Evolutionary conservation across 2,113 vertebrate genomes (phyloP).

Genomic region (Boleophthalmus pectinirostris): DNA sequence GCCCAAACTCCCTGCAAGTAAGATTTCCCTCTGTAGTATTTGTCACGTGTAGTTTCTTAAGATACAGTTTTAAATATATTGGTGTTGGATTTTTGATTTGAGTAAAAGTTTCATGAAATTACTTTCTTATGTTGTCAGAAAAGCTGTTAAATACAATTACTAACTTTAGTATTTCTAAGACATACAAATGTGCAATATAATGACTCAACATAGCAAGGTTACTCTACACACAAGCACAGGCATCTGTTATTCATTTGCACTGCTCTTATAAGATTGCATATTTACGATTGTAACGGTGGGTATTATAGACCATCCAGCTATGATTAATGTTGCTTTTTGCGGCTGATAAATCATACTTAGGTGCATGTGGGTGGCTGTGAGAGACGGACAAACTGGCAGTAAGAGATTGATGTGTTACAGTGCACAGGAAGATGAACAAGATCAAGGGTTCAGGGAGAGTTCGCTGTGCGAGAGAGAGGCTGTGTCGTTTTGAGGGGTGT

Average conservation of each 20-base stretch:
- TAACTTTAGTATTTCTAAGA: conserved; percentile 13
- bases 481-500: conserved; percentile 19
- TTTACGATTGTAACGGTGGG: conserved; percentile 30
- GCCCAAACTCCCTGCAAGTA: no score
- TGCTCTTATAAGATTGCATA: conserved; percentile 36
- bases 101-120: neutral
- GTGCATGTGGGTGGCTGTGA: conserved; percentile 7
- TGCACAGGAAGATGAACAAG: conserved; percentile 18
- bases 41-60: no score
- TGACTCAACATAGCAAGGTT: conserved; percentile 6
- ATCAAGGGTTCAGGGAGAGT: conserved; percentile 43
- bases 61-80: neutral
- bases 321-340: conserved; percentile 39
- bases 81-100: neutral
- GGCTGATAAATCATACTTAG: conserved; percentile 41
- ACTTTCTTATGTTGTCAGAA: neutral
- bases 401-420: conserved; percentile 35
- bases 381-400: conserved; percentile 21
- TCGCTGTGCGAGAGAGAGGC: conserved; percentile 18
- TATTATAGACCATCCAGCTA: conserved; percentile 24
- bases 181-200: conserved; percentile 9
- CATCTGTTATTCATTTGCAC: conserved; percentile 54
- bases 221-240: conserved; percentile 23
- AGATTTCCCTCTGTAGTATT: no score
- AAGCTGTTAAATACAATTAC: neutral